phyloP scores from a whole-genome alignment of 64 coral and sea anemone species.

The Porites lutea region DNA sequence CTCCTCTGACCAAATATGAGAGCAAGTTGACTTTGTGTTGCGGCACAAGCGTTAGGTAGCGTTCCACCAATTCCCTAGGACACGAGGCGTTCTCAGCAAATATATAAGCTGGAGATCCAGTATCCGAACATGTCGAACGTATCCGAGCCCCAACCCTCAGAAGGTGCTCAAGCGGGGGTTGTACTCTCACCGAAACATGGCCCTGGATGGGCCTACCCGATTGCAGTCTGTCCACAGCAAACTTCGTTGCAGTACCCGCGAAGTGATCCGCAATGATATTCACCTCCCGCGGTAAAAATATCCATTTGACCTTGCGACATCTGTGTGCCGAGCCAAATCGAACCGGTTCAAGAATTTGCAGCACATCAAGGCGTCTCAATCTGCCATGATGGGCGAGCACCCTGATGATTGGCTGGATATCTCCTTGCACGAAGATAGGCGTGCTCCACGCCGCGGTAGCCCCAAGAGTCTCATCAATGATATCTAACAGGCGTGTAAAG shows the following conservation, averaged over 20 bases:
- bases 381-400: neutral
- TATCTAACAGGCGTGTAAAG: neutral
- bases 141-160: neutral
- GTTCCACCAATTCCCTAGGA: neutral
- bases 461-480: neutral
- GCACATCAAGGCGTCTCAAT: neutral
- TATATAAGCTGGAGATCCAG: neutral
- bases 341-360: neutral
- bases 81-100: neutral
- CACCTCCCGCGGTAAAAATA: neutral
- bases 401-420: conserved; percentile 2
- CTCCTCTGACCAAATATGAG: no score
- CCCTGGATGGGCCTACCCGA: neutral
- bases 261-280: neutral
- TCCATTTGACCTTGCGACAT: neutral
- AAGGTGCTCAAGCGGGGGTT: neutral
- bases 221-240: neutral
- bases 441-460: neutral
- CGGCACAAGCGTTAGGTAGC: neutral
- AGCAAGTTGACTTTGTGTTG: neutral
- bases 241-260: neutral
- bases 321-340: neutral
- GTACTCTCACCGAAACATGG: neutral
- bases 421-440: neutral
- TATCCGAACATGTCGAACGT: neutral